Evolutionary conservation across 2,797 vertebrate genomes (phyloP), one percentile per base, ranked within the genome.

Genomic region (Anguilla marmorata): DNA sequence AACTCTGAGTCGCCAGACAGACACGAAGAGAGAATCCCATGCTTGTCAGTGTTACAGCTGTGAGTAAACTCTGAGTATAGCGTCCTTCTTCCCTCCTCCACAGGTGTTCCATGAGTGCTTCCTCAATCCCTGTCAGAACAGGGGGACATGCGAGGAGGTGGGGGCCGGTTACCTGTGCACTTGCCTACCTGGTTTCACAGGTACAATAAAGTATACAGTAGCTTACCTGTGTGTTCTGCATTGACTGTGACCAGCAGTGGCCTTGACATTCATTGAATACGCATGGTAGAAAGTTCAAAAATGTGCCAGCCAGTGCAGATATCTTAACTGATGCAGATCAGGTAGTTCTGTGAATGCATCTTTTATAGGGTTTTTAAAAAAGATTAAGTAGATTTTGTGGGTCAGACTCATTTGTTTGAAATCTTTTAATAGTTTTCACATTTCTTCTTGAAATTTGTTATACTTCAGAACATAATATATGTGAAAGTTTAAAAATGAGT

Each of bases 21-120:
- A 41, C 2, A 41, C 4, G 1, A 16, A 33, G 14, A 33, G 33
- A 79, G 16, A 79, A 37, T 37, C 33, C 74, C 14, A 6, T 45
- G 14, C 33, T 33, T 37, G 30, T 14, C 66, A 6, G 74, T 79
- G 33, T 79, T 6, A 1, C 74, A 41, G 74, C 14, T 19, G 74
- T 41, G 3, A 27, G 7, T 74, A 30, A 56, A 45, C 41, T 52
- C 30, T 88, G 33, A 41, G 41, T n/a, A 0, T 14, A 82, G 45
- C 8, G 9, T 11, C 54, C 27, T 33, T 33, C 52, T 66, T 24
- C 86, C 16, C 33, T 66, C 90, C 50, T 80, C 16, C 74, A 12
- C 89, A 99, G 98, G 97, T 98, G 93, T 99, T 99, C 93, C 98
- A 99, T 0, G 98, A 99, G 91, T 99, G 98, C 91, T 98, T 99